Evolutionary conservation across 2,797 vertebrate species (phyloP), one percentile per base, ranked within the genome.

Genomic region (Sarcoramphus papa): DNA sequence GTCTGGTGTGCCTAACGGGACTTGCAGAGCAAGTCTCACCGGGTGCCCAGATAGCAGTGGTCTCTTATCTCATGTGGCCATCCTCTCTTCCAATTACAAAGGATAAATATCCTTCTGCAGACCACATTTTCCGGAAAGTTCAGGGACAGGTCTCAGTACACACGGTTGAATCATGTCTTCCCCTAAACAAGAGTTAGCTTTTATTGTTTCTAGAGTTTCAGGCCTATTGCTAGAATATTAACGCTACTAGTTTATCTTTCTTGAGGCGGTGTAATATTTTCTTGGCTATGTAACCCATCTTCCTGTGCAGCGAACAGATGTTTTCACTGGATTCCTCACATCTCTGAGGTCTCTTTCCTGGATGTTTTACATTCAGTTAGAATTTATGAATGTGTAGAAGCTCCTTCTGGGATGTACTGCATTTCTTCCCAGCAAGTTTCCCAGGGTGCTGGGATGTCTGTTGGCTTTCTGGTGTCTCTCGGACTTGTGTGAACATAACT

Each of bases 321-420:
- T 96, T 96, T 91, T 92, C 80, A 63, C 88, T 95, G 92, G 93
- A 96, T 96, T 97, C 93, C 56, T 90, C 5, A 3, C 94, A 96
- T 96, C 93, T 92, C 96, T 96, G 88, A 97, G 86, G 93, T 94
- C 92, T 91, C 54, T 85, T 96, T 87, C 93, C 93, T 96, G 95
- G 88, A 95, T 95, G 85, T 73, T 97, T 96, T 86, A 81, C 93
- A 93, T 96, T 94, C 88, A 93, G 72, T 74, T 92, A 92, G 88
- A 96, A 94, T 96, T 95, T 95, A 95, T 96, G 88, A 94, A 96
- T 91, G 88, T 87, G 90, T 79, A 89, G 83, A 94, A 95, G 76
- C 31, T 95, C 92, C 94, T 96, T 95, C 80, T 94, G 93, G 95
- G 96, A 92, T 95, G 51, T 77, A 60, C 77, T 90, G 83, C 67